phyloP scores from a whole-genome alignment of 2,113 vertebrate genomes.

The Tonatia bakeri region DNA sequence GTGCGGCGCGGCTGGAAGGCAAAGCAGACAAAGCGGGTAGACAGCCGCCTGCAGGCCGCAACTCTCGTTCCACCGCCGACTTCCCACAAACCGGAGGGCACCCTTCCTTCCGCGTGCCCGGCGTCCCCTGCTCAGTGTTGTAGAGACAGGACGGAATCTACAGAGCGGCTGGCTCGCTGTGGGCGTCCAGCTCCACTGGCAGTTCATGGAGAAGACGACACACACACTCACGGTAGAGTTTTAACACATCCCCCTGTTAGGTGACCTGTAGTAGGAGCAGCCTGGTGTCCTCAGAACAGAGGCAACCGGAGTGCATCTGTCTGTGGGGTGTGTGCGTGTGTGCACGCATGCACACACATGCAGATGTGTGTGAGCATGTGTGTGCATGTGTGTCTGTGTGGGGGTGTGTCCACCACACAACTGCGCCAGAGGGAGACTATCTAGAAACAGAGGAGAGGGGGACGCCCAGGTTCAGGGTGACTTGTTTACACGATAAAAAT shows the following conservation, averaged over 20 bases:
- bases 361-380: not conserved
- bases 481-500: not conserved
- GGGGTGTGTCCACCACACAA: not conserved
- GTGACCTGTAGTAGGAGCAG: not conserved
- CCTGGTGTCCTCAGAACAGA: not conserved
- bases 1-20: constrained; percentile 31
- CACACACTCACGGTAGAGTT: not conserved
- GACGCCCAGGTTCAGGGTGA: not conserved
- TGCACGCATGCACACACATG: not conserved
- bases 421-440: not conserved
- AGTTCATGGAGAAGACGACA: constrained; percentile 8
- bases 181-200: constrained; percentile 37
- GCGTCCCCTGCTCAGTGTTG: constrained; percentile 49
- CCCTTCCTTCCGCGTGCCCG: constrained; percentile 40
- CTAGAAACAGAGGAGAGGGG: not conserved
- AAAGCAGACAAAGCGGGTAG: constrained; percentile 49
- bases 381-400: not conserved
- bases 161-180: constrained; percentile 51
- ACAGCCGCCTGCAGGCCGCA: constrained; percentile 26
- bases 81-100: constrained; percentile 51
- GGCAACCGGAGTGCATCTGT: not conserved
- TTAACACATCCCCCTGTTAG: not conserved
- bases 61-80: constrained; percentile 66
- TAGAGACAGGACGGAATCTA: constrained; percentile 47
- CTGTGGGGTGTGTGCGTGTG: too few species aligned